Evolutionary conservation across 1,140 invertebrate genomes (phyloP).

Genomic region (Microplitis mediator): DNA sequence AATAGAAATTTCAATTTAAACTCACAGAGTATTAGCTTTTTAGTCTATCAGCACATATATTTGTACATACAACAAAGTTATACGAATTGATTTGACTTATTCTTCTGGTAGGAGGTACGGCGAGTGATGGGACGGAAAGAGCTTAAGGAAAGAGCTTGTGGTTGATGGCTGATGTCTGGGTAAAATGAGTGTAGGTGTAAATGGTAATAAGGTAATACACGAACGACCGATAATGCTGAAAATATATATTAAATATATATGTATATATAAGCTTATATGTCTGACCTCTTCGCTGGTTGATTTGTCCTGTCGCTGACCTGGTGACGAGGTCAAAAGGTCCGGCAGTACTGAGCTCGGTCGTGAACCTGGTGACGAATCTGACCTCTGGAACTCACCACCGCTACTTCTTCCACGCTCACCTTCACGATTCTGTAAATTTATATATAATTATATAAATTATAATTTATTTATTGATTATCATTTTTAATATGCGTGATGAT

Average conservation of each 20-base stretch:
- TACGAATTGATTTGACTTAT: too few species aligned
- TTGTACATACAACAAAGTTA: neutral
- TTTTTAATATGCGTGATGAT: too few species aligned
- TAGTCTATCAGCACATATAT: too few species aligned
- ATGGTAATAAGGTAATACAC: slow-evolving; percentile 11
- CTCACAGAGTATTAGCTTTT: slow-evolving; percentile 4
- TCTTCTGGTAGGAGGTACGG: too few species aligned
- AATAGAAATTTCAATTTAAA: slow-evolving; percentile 2
- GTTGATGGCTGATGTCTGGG: neutral
- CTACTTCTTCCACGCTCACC: slow-evolving; percentile 62
- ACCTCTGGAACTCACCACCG: slow-evolving; percentile 67
- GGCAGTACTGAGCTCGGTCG: slow-evolving; percentile 90
- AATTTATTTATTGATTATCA: neutral
- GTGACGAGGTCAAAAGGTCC: slow-evolving; percentile 86
- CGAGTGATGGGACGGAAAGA: too few species aligned
- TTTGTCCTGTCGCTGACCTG: slow-evolving; percentile 88
- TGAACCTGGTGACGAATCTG: slow-evolving; percentile 68
- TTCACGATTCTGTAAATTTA: slow-evolving; percentile 67
- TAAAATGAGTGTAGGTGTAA: slow-evolving; percentile 14
- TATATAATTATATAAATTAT: slow-evolving; percentile 11
- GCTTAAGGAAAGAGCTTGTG: too few species aligned
- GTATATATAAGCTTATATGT: slow-evolving; percentile 29
- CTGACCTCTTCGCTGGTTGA: slow-evolving; percentile 93
- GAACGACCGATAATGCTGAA: slow-evolving; percentile 13
- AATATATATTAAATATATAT: slow-evolving; percentile 28